Evolutionary conservation across 2,888 invertebrate genomes (phyloP), one percentile per base, ranked within the genome.

Genomic region (Standfussiana lucernea): DNA sequence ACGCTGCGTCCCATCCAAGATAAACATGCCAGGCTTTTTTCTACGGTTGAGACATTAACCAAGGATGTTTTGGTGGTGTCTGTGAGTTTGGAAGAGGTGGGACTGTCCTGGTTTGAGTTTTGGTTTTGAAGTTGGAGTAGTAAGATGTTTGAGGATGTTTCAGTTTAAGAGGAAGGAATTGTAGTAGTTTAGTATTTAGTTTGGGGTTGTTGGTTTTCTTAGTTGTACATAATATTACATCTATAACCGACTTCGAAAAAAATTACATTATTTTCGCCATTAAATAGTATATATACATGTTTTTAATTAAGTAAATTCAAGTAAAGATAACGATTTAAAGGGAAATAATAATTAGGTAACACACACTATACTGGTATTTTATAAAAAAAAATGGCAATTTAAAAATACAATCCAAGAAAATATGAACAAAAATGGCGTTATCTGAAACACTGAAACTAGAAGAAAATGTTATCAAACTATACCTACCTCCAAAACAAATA

Each of bases 11-110:
- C 92, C 93, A 90, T 91, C 93, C 94, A 96, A 96, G 96, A 96
- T 96, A 96, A 96, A 96, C 96, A 96, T 95, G 95, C 95, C 95
- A 93, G 93, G 89, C 91, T 95, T 96, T 96, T 96, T 96, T 96
- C 92, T 93, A 93, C 94, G 92, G 92, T 94, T 93, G 96, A 96
- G 96, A 96, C 96, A 96, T 96, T 96, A 96, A 95, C 94, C 96
- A 96, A 95, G 96, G 96, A 96, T 95, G 93, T 90, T 91, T 88
- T 85, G 86, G 90, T 89, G 92, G 95, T 94, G 92, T 84, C 94
- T 92, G 90, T 79, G 74, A 37, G 72, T 83, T 83, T 8, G 42
- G 71, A 42, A 47, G 67, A 85, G 47, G 45, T 47, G 35, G 87
- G 89, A 92, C 50, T 75, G 65, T 86, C 79, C 79, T 73, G 75